These are phyloP conservation scores for Cladopsammia gracilis DNA, from an alignment of 64 coral and sea anemone species.

Conservation along the genomic window DNA sequence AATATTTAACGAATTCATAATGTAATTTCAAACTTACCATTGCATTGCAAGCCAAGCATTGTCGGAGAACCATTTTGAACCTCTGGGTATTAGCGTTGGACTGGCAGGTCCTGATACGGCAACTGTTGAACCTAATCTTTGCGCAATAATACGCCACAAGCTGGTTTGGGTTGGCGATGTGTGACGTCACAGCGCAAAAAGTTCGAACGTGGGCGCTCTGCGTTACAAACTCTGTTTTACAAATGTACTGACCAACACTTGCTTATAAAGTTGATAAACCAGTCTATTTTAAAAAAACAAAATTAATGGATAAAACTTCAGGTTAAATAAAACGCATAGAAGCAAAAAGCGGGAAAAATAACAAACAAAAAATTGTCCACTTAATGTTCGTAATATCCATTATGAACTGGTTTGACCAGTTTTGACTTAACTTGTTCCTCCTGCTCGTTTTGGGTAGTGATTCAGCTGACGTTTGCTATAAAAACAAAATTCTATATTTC, in stretches of 20 bases:
- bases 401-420: conserved; percentile 22
- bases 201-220: not conserved
- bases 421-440: conserved; percentile 16
- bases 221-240: not conserved
- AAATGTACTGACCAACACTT: not conserved
- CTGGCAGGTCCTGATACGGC: not conserved
- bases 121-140: conserved; percentile 25
- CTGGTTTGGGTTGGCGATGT: conserved; percentile 40
- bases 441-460: not conserved
- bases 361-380: not conserved
- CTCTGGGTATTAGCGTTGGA: not conserved
- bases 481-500: not conserved
- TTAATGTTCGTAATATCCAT: not conserved
- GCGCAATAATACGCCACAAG: conserved; percentile 56
- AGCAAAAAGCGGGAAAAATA: not conserved
- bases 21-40: conserved; percentile 10
- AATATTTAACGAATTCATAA: not conserved
- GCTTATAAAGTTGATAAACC: not conserved
- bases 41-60: conserved; percentile 35
- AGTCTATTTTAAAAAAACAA: not conserved
- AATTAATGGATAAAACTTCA: not conserved
- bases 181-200: conserved; percentile 32
- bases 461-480: not conserved
- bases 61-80: conserved; percentile 48
- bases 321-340: too few relatives aligned